Conservation (phyloP, 2,113 vertebrate genomes). For the Scolopax mira region DNA sequence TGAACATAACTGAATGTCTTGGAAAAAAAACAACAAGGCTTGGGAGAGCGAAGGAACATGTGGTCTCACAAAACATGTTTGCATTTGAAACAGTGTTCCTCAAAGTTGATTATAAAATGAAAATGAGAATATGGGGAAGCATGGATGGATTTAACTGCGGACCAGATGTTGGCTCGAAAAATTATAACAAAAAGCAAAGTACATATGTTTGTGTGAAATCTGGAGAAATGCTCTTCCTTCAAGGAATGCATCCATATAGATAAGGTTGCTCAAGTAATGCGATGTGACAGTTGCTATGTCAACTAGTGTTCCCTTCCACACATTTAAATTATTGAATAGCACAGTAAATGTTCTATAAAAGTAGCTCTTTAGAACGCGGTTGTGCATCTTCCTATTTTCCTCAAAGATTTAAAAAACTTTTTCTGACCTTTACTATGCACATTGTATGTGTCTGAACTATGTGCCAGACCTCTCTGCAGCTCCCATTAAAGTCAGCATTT, state of each 20-base stretch:
- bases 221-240: conserved; percentile 60
- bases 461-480: conserved; percentile 5
- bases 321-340: conserved; percentile 67
- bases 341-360: conserved; percentile 57
- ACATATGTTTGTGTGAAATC: conserved; percentile 44
- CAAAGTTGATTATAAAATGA: conserved; percentile 37
- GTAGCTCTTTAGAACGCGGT: conserved; percentile 39
- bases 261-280: conserved; percentile 60
- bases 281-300: conserved; percentile 74
- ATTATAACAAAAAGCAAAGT: conserved; percentile 43
- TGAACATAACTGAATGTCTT: not conserved
- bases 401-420: conserved; percentile 50
- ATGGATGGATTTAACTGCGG: not conserved
- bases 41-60: not conserved
- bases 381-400: conserved; percentile 21
- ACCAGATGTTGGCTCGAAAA: conserved; percentile 67
- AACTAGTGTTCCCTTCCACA: conserved; percentile 50
- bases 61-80: not conserved
- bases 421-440: conserved; percentile 18
- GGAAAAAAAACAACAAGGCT: not conserved
- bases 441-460: not conserved
- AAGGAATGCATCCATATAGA: conserved; percentile 67
- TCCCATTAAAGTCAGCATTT: not conserved
- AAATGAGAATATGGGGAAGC: conserved; percentile 5
- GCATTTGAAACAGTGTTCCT: conserved; percentile 32